Conservation (phyloP, 1,140 invertebrate genomes). For the Polypedilum pembai region DNA sequence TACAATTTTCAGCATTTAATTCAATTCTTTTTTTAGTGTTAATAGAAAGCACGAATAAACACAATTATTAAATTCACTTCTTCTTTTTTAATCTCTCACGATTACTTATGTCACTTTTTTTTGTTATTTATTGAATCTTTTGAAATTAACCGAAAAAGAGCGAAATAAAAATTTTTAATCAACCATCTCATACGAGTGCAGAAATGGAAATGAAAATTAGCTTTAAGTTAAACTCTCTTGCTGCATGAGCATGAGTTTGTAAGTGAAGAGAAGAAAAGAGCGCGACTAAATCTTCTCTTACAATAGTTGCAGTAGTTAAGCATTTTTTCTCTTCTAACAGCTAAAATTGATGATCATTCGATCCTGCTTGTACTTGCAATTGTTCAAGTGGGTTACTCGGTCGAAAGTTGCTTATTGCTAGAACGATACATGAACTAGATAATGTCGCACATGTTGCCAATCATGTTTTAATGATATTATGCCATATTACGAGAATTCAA, state of each 20-base stretch:
- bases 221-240: neutral
- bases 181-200: conserved; percentile 2
- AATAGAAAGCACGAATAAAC: neutral
- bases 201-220: conserved; percentile 14
- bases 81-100: neutral
- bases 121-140: neutral
- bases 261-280: neutral
- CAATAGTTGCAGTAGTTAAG: neutral
- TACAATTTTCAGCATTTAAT: conserved; percentile 1
- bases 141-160: neutral
- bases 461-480: neutral
- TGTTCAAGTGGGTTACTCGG: neutral
- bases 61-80: neutral
- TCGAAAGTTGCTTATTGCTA: neutral
- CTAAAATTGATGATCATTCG: neutral
- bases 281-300: neutral
- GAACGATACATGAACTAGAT: neutral
- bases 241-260: neutral
- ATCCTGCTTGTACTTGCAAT: neutral
- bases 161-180: neutral
- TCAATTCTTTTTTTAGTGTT: neutral
- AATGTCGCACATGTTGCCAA: neutral
- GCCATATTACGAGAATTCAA: neutral
- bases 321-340: neutral
- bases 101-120: neutral